Conservation (phyloP, 2,113 vertebrate genomes). For the Mobula hypostoma region DNA sequence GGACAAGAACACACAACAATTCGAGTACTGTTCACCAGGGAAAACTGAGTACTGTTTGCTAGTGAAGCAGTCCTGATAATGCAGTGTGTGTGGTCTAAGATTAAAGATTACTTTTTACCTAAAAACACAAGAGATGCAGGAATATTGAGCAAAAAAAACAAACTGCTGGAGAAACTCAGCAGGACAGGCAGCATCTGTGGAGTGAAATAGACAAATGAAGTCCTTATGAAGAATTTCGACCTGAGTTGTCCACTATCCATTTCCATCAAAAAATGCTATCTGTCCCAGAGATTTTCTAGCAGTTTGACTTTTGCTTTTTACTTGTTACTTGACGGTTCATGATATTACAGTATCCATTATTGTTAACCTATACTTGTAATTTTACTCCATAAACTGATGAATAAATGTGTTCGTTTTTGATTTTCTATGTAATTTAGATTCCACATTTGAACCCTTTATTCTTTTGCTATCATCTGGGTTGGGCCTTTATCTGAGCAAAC, state of each 20-base stretch:
- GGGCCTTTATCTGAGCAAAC: neutral
- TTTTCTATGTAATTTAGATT: neutral
- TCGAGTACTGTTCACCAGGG: constrained; percentile 5
- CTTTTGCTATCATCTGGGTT: neutral
- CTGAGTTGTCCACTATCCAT: too few relatives aligned
- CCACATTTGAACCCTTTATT: neutral
- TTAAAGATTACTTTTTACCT: neutral
- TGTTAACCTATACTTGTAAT: neutral
- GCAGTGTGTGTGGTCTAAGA: neutral
- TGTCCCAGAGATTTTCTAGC: too few relatives aligned
- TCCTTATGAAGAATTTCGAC: too few relatives aligned
- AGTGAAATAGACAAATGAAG: too few relatives aligned
- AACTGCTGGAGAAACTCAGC: too few relatives aligned
- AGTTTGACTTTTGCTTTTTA: too few relatives aligned
- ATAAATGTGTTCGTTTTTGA: neutral
- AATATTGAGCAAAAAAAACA: too few relatives aligned
- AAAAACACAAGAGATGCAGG: too few relatives aligned
- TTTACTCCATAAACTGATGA: neutral
- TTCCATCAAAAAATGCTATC: too few relatives aligned
- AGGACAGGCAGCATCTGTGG: too few relatives aligned
- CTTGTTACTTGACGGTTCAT: neutral
- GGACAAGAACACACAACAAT: neutral
- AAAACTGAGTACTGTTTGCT: neutral
- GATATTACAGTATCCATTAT: neutral
- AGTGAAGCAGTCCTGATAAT: constrained; percentile 3